Conservation (phyloP, 2,797 vertebrate genomes). For the Podargus strigoides region DNA sequence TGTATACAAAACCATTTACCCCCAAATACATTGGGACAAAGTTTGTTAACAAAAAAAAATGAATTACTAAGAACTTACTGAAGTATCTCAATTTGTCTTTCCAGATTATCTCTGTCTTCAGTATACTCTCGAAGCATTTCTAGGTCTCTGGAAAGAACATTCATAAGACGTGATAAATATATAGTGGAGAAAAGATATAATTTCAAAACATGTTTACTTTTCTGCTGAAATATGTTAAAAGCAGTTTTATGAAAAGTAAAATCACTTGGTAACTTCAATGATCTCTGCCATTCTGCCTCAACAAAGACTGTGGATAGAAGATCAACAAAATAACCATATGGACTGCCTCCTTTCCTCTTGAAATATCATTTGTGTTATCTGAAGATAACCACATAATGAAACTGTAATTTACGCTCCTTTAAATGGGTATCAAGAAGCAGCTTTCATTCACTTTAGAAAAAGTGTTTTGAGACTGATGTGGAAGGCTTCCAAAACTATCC, state of each 20-base stretch:
- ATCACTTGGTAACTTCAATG: not conserved
- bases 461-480: not conserved
- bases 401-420: not conserved
- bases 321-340: not conserved
- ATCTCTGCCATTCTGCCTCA: not conserved
- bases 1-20: not conserved
- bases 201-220: not conserved
- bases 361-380: not conserved
- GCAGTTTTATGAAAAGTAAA: not conserved
- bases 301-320: not conserved
- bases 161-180: not conserved
- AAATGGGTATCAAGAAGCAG: not conserved
- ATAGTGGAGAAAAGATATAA: not conserved
- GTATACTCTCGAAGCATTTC: slow-evolving; percentile 88
- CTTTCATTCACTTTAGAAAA: not conserved
- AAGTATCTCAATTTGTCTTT: slow-evolving; percentile 91
- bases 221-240: not conserved
- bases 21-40: not conserved
- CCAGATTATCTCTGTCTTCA: slow-evolving; percentile 88
- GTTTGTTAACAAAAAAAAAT: not conserved
- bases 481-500: not conserved
- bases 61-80: slow-evolving; percentile 82
- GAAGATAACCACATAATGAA: not conserved
- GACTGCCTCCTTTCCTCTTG: not conserved
- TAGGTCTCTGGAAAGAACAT: slow-evolving; percentile 80